These are phyloP conservation scores for Catostomus latipinnis DNA, from an alignment of 2,797 vertebrate genomes.

Conservation along the genomic window DNA sequence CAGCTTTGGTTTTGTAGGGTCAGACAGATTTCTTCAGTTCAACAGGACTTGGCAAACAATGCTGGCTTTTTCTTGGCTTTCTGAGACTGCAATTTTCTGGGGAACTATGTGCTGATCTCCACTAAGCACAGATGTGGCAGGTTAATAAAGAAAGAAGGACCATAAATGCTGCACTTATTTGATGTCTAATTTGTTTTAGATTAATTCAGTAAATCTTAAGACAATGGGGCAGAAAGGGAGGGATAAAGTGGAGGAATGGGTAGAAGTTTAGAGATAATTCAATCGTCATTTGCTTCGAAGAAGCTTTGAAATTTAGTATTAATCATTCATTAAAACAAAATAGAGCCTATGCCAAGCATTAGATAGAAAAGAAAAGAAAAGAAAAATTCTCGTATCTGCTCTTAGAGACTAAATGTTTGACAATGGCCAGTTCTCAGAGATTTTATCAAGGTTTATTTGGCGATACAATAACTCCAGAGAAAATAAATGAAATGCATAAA, in stretches of 20 bases:
- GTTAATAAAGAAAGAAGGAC: conserved; percentile 13
- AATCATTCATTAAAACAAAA: not conserved
- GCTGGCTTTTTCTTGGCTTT: not conserved
- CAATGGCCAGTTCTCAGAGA: not conserved
- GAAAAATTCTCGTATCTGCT: not conserved
- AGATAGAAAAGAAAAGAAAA: not conserved
- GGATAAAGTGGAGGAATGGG: too few relatives aligned
- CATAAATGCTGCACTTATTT: not conserved
- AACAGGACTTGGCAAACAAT: not conserved
- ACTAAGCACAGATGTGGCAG: not conserved
- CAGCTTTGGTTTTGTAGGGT: not conserved
- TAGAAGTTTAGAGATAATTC: not conserved
- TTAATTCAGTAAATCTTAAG: conserved; percentile 3
- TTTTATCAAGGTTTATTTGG: too few relatives aligned
- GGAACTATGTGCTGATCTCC: conserved; percentile 1
- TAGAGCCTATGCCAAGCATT: not conserved
- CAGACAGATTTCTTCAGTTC: not conserved
- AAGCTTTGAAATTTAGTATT: not conserved
- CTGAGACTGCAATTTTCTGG: not conserved
- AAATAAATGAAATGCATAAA: too few relatives aligned
- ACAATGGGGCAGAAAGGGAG: not conserved
- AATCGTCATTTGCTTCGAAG: too few relatives aligned
- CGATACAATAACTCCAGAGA: too few relatives aligned
- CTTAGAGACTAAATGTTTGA: not conserved
- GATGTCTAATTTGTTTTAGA: not conserved